Evolutionary conservation across 2,888 invertebrate genomes (phyloP), one percentile per base, ranked within the genome.

Genomic region (Embidobia sp.): DNA sequence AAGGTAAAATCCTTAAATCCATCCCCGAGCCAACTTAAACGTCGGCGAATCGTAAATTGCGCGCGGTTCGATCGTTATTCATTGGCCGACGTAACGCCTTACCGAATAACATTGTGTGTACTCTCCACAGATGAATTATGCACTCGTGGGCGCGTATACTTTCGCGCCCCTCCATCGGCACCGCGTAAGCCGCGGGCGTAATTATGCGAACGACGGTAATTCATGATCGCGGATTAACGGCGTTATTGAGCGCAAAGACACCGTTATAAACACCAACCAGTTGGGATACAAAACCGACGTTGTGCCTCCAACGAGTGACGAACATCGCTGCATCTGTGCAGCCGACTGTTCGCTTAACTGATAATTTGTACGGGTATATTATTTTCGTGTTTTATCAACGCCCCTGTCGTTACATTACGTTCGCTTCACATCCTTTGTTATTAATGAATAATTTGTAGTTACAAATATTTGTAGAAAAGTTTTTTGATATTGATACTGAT

Each of bases 161-260:
- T 80, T 80, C 67, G 77, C 76, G 27, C 70, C 35, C 40, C 66
- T 42, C 37, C n/a, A n/a, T n/a, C n/a, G n/a, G n/a, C n/a, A n/a
- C n/a, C n/a, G n/a, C n/a, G n/a, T n/a, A n/a, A n/a, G n/a, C n/a
- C n/a, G n/a, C n/a, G n/a, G 22, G 27, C 29, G 64, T 57, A 64
- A 73, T 59, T 51, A 69, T 67, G 76, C 76, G 73, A 79, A 76
- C 79, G 69, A 72, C 48, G 67, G 70, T 80, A 78, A 78, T 77
- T 76, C 77, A 72, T 64, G 73, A 59, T 73, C 49, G 46, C 42
- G 55, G 69, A 80, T 79, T 77, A 79, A 77, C 77, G 72, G 31
- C 64, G 64, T 64, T 51, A 59, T 11, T 15, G 31, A 29, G 33
- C 48, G 29, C 57, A 37, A 69, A 64, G 57, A 64, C 64, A 55